Conservation (phyloP, 2,113 vertebrate genomes). For the Anthoscopus minutus region DNA sequence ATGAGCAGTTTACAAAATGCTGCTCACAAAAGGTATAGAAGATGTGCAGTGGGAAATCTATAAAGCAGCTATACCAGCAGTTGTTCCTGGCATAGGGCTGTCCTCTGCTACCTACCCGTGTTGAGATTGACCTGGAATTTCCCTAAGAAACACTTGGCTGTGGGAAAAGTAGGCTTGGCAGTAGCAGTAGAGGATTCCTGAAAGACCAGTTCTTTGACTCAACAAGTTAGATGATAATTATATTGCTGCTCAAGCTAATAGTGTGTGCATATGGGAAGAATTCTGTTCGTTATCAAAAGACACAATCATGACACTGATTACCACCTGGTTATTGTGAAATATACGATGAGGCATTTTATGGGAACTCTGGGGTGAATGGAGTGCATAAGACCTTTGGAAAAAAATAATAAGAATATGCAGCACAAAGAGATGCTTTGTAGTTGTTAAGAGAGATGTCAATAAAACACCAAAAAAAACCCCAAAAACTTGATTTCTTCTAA, state of each 20-base stretch:
- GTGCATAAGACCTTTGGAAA: background rate
- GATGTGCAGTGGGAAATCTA: background rate
- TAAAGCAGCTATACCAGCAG: background rate
- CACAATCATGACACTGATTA: background rate
- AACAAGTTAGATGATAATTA: conserved; percentile 19
- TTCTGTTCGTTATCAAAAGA: conserved; percentile 27
- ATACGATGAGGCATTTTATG: background rate
- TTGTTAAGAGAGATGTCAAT: background rate
- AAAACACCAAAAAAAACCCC: no score
- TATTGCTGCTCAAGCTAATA: background rate
- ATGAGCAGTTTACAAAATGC: background rate
- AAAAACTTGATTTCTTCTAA: background rate
- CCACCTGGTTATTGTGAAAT: conserved; percentile 16
- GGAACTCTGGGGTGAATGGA: background rate
- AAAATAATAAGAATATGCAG: background rate
- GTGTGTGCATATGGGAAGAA: background rate
- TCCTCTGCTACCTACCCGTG: background rate
- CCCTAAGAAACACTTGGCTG: background rate
- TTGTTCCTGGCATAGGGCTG: background rate
- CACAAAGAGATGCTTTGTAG: background rate
- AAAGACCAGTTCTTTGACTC: conserved; percentile 51
- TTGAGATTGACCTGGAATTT: background rate
- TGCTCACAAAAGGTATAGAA: background rate
- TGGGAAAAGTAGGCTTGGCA: background rate
- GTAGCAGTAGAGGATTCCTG: background rate